Evolutionary conservation across 2,797 vertebrate species (phyloP).

Genomic region (Leucoraja ocellata): DNA sequence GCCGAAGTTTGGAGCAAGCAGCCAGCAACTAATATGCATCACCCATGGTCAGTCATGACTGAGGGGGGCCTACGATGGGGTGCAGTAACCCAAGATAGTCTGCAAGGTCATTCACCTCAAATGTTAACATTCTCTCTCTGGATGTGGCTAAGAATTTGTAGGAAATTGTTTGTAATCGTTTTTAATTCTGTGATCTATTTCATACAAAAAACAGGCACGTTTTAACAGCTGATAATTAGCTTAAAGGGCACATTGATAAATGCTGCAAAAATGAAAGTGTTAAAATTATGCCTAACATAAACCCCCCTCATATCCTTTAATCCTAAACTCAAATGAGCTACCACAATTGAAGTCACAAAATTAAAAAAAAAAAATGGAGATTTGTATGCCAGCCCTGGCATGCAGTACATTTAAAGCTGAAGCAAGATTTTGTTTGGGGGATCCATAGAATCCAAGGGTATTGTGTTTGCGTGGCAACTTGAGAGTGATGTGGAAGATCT

Average conservation of each 20-base stretch:
- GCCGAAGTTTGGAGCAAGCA: too few relatives aligned
- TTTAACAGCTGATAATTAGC: background rate
- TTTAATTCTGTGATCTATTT: background rate
- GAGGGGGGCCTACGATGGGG: too few relatives aligned
- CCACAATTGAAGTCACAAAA: too few relatives aligned
- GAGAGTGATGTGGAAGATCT: too few relatives aligned
- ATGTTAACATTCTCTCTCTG: background rate
- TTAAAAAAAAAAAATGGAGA: too few relatives aligned
- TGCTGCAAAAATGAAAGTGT: background rate
- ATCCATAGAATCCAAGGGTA: too few relatives aligned
- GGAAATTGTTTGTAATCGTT: background rate
- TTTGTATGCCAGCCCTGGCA: too few relatives aligned
- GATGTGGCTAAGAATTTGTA: background rate
- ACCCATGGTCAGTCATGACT: too few relatives aligned
- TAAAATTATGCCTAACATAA: background rate
- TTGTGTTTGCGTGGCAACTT: too few relatives aligned
- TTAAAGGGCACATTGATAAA: background rate
- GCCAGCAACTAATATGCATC: too few relatives aligned
- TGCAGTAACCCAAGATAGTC: background rate
- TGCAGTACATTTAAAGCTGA: too few relatives aligned
- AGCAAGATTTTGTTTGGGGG: too few relatives aligned
- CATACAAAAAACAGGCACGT: background rate
- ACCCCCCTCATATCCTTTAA: background rate
- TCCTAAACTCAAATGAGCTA: background rate
- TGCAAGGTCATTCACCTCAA: background rate